phyloP scores from a whole-genome alignment of 2,113 vertebrate genomes.

The Sitta europaea region DNA sequence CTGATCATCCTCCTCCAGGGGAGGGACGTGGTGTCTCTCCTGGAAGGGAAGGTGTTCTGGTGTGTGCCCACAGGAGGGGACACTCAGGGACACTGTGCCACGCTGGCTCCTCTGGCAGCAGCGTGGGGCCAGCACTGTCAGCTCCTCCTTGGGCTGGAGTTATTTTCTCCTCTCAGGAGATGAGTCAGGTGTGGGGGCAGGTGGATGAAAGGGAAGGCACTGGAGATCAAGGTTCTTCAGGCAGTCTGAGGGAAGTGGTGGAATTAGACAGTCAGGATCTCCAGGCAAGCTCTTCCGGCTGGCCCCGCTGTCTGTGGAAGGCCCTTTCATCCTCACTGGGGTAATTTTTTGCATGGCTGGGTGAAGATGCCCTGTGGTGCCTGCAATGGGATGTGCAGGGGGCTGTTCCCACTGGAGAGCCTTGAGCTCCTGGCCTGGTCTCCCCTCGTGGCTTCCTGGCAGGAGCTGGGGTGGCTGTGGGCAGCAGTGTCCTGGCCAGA shows the following conservation, averaged over 20 bases:
- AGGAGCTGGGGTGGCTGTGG: not conserved
- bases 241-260: constrained; percentile 33
- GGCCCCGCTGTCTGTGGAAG: not conserved
- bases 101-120: not conserved
- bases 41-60: accelerated
- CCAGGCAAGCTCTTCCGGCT: constrained; percentile 25
- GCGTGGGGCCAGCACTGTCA: not conserved
- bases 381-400: not conserved
- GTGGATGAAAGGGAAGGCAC: constrained; percentile 19
- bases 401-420: not conserved
- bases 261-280: constrained; percentile 48
- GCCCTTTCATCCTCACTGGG: constrained; percentile 17
- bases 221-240: not conserved
- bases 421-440: not conserved
- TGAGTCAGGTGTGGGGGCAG: constrained; percentile 63
- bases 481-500: not conserved
- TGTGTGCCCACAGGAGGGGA: not conserved
- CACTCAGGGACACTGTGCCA: accelerated
- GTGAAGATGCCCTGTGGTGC: not conserved
- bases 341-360: not conserved
- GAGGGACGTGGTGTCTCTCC: not conserved
- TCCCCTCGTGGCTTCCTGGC: not conserved
- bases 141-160: constrained; percentile 15
- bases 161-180: constrained; percentile 20
- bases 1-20: not conserved